Percentiles rank a stretch among this genome's conserved stretches.
phyloP scores from a whole-genome alignment of 2,888 invertebrate genomes.

The Helleia helle region DNA sequence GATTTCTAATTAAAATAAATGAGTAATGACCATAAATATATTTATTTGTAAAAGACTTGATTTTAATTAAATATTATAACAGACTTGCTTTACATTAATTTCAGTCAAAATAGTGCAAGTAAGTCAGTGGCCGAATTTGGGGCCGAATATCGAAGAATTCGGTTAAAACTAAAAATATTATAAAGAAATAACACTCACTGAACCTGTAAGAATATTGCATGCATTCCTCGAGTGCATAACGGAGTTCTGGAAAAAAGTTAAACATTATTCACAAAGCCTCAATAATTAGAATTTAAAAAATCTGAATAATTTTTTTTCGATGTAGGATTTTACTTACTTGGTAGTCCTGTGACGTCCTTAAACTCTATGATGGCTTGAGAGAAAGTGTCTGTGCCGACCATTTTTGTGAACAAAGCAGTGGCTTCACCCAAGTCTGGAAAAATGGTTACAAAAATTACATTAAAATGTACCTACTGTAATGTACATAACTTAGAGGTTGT shows the following conservation, averaged over 20 bases:
- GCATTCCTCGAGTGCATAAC: not conserved
- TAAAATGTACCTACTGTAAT: not conserved
- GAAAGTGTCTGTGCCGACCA: constrained; percentile 14
- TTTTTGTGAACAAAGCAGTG: constrained; percentile 13
- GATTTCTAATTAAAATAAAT: too few species aligned
- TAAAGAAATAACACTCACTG: not conserved
- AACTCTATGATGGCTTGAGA: constrained; percentile 15
- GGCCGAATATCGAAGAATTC: too few species aligned
- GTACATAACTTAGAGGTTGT: not conserved
- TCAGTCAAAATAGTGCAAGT: too few species aligned
- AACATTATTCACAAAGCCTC: too few species aligned
- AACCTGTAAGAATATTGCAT: not conserved
- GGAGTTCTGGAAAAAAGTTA: not conserved
- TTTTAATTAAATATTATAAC: too few species aligned
- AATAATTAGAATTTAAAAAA: too few species aligned
- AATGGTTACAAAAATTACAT: not conserved
- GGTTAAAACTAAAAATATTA: too few species aligned
- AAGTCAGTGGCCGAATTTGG: too few species aligned
- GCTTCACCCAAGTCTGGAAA: constrained; percentile 39
- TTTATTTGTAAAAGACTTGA: too few species aligned
- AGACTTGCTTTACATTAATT: too few species aligned
- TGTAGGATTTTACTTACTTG: constrained; percentile 14
- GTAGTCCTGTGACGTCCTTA: constrained; percentile 14
- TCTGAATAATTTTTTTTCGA: not conserved
- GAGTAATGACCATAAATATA: too few species aligned